A percentile compares a stretch with the other conserved stretches of the same genome.
phyloP scores from a whole-genome alignment of 2,797 vertebrate genomes.

The Iguana delicatissima region DNA sequence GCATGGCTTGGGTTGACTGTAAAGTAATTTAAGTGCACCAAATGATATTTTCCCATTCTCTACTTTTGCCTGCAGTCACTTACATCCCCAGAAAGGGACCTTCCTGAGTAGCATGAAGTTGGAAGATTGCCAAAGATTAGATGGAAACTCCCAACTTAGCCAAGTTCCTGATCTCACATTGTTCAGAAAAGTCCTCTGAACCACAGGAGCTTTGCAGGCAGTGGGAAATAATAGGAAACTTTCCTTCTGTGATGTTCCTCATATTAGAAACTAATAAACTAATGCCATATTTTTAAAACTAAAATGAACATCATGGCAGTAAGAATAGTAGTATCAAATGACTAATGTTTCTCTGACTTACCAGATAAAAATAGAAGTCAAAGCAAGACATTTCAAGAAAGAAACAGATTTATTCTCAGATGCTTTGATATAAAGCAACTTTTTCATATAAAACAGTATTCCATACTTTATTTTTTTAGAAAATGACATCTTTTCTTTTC shows the following conservation, averaged over 20 bases:
- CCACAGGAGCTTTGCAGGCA: not conserved
- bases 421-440: slow-evolving; percentile 76
- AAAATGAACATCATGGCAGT: not conserved
- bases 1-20: not conserved
- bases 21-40: not conserved
- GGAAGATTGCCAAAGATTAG: not conserved
- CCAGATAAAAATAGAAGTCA: slow-evolving; percentile 32
- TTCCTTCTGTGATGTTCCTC: not conserved
- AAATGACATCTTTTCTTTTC: slow-evolving; percentile 73
- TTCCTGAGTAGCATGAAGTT: not conserved
- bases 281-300: not conserved
- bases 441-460: slow-evolving; percentile 79
- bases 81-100: not conserved
- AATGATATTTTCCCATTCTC: not conserved
- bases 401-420: slow-evolving; percentile 79
- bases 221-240: not conserved
- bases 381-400: slow-evolving; percentile 59
- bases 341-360: not conserved
- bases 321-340: not conserved
- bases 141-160: not conserved
- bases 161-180: not conserved
- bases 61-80: not conserved
- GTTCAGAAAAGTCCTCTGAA: not conserved
- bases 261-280: not conserved
- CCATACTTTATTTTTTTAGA: slow-evolving; percentile 66